Evolutionary conservation across 2,113 vertebrate genomes (phyloP).

Genomic region (Sapajus apella): DNA sequence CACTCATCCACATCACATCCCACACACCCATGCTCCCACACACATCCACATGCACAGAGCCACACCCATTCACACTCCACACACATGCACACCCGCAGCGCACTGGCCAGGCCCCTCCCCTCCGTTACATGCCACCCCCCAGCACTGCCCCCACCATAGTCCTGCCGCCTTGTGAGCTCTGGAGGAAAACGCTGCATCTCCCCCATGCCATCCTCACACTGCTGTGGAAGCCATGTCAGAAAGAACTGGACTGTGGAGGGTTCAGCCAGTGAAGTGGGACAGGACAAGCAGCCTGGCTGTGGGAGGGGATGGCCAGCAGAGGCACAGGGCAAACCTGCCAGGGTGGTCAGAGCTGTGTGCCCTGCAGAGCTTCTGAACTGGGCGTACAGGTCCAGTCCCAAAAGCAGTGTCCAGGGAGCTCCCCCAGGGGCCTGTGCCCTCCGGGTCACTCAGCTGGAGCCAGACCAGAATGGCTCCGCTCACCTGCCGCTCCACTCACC

Average conservation of each 20-base stretch:
- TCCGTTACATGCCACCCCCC: background rate
- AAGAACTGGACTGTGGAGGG: background rate
- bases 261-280: background rate
- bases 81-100: too few species aligned
- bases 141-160: background rate
- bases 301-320: too few species aligned
- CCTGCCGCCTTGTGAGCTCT: background rate
- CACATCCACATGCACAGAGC: too few species aligned
- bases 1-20: too few species aligned
- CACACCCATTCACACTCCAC: too few species aligned
- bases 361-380: background rate
- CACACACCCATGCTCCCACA: too few species aligned
- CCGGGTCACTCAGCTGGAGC: background rate
- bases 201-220: background rate
- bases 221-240: background rate
- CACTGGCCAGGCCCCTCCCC: too few species aligned
- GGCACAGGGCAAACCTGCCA: background rate
- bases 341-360: too few species aligned
- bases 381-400: background rate
- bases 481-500: rapidly evolving
- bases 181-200: background rate
- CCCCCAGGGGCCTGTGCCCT: background rate
- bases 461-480: rapidly evolving
- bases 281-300: background rate
- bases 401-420: background rate